Evolutionary conservation across 2,797 vertebrate genomes (phyloP), one percentile per base, ranked within the genome.

Genomic region (Sciaenops ocellatus): DNA sequence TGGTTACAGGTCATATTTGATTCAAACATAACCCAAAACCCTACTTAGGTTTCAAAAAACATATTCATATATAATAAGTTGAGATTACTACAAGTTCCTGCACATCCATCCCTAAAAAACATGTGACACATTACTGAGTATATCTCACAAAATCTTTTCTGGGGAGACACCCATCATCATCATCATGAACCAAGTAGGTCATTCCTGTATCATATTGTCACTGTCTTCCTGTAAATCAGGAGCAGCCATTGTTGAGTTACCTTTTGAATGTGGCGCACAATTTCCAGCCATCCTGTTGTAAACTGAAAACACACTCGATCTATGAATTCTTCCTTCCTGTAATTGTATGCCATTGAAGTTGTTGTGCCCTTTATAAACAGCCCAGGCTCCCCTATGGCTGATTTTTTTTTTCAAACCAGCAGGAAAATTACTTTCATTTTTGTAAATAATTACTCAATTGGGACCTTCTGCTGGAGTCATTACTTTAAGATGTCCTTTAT

Each of bases 251-350:
- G 65, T 81, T 64, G 18, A 24, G 22, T n/a, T 15, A 3, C 12
- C 55, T 30, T 64, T 68, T 26, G 30, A 68, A 26, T 76, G 30
- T 5, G 4, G 11, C 24, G 17, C 1, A 47, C 55, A 69, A 6
- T 52, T 69, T 47, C 11, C 15, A 51, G n/a, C 52, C 42, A 54
- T 73, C 69, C 56, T 26, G 6, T 26, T 81, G 64, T 79, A 42
- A 60, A 28, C 34, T 48, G 54, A 64, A 67, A 69, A 20, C 34
- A 3, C 51, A 4, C 38, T 66, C 46, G 22, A 64, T 13, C 57
- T 42, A 7, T 63, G 51, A 54, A 61, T 60, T 77, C 26, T 83
- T 80, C 50, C 50, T 76, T 70, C 78, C 81, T 79, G 28, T 57
- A 7, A 66, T 76, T 73, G 72, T 62, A 3, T 42, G 8, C 38